Evolutionary conservation across 2,888 invertebrate species (phyloP).

Genomic region (Chloroclystis v-ata): DNA sequence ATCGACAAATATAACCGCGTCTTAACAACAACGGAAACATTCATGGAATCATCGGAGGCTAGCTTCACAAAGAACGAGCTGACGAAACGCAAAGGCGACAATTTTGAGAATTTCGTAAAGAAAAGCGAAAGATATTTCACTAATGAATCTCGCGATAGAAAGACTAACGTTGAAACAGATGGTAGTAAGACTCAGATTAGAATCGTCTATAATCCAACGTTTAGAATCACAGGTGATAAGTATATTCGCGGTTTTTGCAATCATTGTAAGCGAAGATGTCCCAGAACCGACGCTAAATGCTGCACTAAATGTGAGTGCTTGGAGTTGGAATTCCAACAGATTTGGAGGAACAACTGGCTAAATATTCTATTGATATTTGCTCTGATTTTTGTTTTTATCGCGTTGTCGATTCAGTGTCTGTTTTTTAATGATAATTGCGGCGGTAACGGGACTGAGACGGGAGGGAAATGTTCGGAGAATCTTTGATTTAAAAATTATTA

Average conservation of each 20-base stretch:
- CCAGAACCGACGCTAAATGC: constrained; percentile 57
- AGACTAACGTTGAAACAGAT: constrained; percentile 49
- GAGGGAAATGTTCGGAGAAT: constrained; percentile 48
- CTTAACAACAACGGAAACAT: constrained; percentile 63
- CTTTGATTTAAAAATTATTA: not conserved
- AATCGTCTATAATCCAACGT: constrained; percentile 71
- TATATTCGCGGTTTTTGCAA: constrained; percentile 52
- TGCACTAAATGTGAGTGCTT: constrained; percentile 59
- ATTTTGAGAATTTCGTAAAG: constrained; percentile 66
- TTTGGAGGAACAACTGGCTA: constrained; percentile 68
- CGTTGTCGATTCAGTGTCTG: constrained; percentile 55
- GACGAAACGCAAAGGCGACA: constrained; percentile 49
- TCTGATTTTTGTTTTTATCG: constrained; percentile 54
- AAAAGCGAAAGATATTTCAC: constrained; percentile 71
- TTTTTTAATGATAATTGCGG: constrained; percentile 47
- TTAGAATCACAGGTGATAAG: constrained; percentile 44
- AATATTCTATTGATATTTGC: constrained; percentile 59
- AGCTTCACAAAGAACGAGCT: constrained; percentile 63
- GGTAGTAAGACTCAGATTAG: constrained; percentile 63
- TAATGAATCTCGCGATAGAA: constrained; percentile 50
- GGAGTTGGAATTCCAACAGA: constrained; percentile 51
- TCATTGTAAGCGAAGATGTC: constrained; percentile 57
- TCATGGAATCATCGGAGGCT: constrained; percentile 58
- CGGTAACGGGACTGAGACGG: constrained; percentile 32
- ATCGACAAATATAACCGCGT: constrained; percentile 66